Evolutionary conservation across 2,113 vertebrate species (phyloP).

Genomic region (Malaclemys terrapin): DNA sequence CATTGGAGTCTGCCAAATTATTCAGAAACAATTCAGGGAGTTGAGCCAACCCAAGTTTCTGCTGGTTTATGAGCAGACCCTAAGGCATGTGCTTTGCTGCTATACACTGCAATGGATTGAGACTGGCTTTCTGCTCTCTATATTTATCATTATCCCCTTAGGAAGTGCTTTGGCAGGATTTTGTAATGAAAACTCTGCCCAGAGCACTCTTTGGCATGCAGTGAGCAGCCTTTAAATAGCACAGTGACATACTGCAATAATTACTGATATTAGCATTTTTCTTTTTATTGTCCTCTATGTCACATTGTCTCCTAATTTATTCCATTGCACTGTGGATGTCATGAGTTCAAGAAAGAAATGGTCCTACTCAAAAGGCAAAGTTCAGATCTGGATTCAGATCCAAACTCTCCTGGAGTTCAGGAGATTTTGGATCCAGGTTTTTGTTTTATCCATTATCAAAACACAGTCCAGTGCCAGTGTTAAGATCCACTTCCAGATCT

Average conservation of each 20-base stretch:
- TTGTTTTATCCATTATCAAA: rapidly evolving
- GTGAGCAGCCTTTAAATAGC: constrained; percentile 74
- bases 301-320: constrained; percentile 52
- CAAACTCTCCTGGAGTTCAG: rapidly evolving
- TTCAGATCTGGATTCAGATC: neutral
- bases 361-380: constrained; percentile 48
- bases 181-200: constrained; percentile 76
- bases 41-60: constrained; percentile 57
- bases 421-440: neutral
- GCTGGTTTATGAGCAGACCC: constrained; percentile 70
- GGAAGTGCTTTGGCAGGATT: constrained; percentile 77
- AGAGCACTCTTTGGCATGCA: constrained; percentile 71
- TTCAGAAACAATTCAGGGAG: constrained; percentile 23
- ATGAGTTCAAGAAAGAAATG: neutral
- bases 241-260: constrained; percentile 73
- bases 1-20: constrained; percentile 51
- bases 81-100: constrained; percentile 45
- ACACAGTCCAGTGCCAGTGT: neutral
- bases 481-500: neutral
- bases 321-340: neutral
- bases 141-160: constrained; percentile 75
- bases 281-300: constrained; percentile 59
- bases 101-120: constrained; percentile 46
- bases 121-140: constrained; percentile 68
- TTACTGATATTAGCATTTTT: constrained; percentile 74